These are phyloP conservation scores for Indicator indicator DNA, from an alignment of 2,113 vertebrate genomes.

Conservation along the genomic window DNA sequence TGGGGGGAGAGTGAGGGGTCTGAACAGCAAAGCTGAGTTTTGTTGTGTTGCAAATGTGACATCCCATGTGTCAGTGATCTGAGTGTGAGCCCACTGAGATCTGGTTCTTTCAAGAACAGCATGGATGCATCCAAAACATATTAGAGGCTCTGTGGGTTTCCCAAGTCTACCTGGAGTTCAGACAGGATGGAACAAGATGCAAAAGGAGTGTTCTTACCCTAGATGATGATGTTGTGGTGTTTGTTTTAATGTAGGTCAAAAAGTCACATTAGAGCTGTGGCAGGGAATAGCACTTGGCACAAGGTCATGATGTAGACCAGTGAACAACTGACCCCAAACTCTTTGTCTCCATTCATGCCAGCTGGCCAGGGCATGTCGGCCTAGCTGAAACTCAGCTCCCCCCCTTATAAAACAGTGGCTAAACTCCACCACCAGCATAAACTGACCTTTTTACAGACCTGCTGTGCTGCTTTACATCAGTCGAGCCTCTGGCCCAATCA, in stretches of 20 bases:
- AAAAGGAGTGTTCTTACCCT: neutral
- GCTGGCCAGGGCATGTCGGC: neutral
- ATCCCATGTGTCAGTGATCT: neutral
- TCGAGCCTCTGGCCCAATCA: neutral
- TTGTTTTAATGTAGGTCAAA: neutral
- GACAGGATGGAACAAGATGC: neutral
- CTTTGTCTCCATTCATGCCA: neutral
- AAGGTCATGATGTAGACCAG: neutral
- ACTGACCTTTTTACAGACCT: conserved; percentile 8
- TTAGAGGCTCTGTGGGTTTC: neutral
- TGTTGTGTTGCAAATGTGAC: neutral
- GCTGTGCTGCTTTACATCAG: neutral
- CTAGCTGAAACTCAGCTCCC: neutral
- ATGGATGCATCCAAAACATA: neutral
- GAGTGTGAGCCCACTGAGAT: neutral
- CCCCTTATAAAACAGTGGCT: neutral
- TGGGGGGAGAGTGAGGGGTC: neutral
- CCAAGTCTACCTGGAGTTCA: neutral
- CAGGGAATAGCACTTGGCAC: neutral
- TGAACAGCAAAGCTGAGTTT: neutral
- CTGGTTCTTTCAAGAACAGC: neutral
- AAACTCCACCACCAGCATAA: neutral
- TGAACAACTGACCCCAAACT: neutral
- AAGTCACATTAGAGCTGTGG: neutral
- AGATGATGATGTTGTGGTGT: neutral